Evolutionary conservation across 1,140 invertebrate genomes (phyloP).

Genomic region (Reticulitermes speratus): DNA sequence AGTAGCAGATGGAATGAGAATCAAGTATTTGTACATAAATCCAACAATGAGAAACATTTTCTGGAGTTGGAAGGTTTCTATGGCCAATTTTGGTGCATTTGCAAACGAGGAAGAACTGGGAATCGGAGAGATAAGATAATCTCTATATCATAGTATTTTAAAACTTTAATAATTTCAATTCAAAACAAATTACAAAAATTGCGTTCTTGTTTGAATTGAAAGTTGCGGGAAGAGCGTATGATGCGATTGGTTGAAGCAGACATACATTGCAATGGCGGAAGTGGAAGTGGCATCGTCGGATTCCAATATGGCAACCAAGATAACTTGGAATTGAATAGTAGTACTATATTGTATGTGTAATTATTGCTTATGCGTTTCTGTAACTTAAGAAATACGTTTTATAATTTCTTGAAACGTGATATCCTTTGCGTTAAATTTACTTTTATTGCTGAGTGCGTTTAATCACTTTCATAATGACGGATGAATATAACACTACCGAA

Average conservation of each 20-base stretch:
- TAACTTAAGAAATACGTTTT: not conserved
- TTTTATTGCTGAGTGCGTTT: not conserved
- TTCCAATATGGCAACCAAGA: not conserved
- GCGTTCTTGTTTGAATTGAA: too few relatives aligned
- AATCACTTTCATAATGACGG: constrained; percentile 9
- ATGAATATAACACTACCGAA: constrained; percentile 47
- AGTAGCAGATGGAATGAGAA: too few relatives aligned
- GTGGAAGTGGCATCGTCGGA: not conserved
- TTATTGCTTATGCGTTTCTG: not conserved
- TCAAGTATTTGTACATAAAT: too few relatives aligned
- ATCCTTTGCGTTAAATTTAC: not conserved
- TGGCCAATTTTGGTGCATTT: too few relatives aligned
- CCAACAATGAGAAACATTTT: too few relatives aligned
- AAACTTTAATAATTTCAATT: too few relatives aligned
- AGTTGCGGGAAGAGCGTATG: not conserved
- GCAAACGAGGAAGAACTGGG: too few relatives aligned
- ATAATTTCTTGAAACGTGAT: not conserved
- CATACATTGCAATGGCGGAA: not conserved
- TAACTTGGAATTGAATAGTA: not conserved
- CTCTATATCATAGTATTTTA: too few relatives aligned
- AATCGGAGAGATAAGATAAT: too few relatives aligned
- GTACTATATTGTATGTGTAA: not conserved
- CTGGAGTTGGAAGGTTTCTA: too few relatives aligned
- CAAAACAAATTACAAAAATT: too few relatives aligned
- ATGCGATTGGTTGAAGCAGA: not conserved